Evolutionary conservation across 1,140 invertebrate genomes (phyloP).

Genomic region (Tetramorium parvispinum): DNA sequence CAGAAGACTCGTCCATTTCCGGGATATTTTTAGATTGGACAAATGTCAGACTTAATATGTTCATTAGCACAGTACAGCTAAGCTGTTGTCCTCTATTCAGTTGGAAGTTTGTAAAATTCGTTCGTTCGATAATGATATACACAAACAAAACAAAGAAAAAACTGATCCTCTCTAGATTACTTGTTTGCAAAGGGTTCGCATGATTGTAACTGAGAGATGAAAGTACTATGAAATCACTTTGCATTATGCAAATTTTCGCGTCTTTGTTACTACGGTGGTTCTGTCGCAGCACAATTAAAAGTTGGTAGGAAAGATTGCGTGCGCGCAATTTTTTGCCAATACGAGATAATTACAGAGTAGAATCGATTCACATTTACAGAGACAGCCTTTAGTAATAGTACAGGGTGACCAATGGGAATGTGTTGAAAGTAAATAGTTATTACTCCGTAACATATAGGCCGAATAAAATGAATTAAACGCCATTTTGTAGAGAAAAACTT

Average conservation of each 20-base stretch:
- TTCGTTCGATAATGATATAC: not conserved
- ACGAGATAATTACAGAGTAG: not conserved
- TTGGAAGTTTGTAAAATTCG: not conserved
- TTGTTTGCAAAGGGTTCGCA: not conserved
- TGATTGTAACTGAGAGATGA: not conserved
- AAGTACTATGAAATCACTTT: not conserved
- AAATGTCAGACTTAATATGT: slow-evolving; percentile 4
- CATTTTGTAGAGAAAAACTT: no score
- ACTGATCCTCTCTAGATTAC: not conserved
- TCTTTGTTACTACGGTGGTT: not conserved
- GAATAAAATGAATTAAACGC: no score
- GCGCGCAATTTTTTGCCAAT: slow-evolving; percentile 1
- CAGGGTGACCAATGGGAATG: no score
- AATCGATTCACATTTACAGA: not conserved
- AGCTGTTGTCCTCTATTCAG: not conserved
- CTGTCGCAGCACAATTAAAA: not conserved
- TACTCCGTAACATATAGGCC: no score
- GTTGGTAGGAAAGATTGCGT: not conserved
- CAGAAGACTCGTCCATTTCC: not conserved
- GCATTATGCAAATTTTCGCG: slow-evolving; percentile 1
- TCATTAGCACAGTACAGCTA: slow-evolving; percentile 10
- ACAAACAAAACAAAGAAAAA: not conserved
- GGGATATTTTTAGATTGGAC: not conserved
- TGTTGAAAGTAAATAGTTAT: no score
- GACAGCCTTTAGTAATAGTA: not conserved